Percentiles rank a stretch among this genome's conserved stretches.
Evolutionary conservation across 2,888 invertebrate genomes (phyloP).

Genomic region (Elegia similella): DNA sequence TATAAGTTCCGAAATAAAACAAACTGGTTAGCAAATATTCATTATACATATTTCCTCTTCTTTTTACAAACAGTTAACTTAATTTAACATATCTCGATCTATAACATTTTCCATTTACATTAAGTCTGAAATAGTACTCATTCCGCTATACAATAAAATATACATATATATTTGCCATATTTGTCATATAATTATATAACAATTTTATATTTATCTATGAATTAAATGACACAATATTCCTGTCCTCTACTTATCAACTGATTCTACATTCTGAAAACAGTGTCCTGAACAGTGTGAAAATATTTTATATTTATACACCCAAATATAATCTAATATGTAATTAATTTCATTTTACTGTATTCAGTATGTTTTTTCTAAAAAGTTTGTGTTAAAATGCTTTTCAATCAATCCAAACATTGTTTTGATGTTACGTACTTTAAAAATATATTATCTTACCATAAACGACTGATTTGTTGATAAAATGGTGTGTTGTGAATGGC

Average conservation of each 20-base stretch:
- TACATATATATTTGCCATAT: conserved; percentile 73
- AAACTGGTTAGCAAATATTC: conserved; percentile 72
- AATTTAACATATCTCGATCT: conserved; percentile 75
- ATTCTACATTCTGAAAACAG: conserved; percentile 52
- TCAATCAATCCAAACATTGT: conserved; percentile 15
- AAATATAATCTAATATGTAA: conserved; percentile 1
- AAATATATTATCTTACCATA: conserved; percentile 31
- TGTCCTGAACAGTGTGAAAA: conserved; percentile 27
- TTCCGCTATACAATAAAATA: conserved; percentile 80
- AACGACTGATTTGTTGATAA: conserved; percentile 30
- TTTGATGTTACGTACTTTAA: conserved; percentile 6
- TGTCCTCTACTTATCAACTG: conserved; percentile 52
- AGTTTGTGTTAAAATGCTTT: conserved; percentile 34
- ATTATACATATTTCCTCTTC: conserved; percentile 80
- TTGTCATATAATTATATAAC: conserved; percentile 75
- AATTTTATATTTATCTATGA: conserved; percentile 67
- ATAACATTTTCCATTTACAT: conserved; percentile 79
- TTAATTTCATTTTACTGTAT: conserved; percentile 29
- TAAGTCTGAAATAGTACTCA: conserved; percentile 75
- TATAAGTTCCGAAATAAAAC: conserved; percentile 54
- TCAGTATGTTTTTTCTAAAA: conserved; percentile 33
- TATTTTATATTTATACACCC: conserved; percentile 20
- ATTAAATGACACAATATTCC: conserved; percentile 76
- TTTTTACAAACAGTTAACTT: conserved; percentile 82
- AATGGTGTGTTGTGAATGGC: conserved; percentile 54